Evolutionary conservation across 2,113 vertebrate species (phyloP).

Genomic region (Theristicus caerulescens): DNA sequence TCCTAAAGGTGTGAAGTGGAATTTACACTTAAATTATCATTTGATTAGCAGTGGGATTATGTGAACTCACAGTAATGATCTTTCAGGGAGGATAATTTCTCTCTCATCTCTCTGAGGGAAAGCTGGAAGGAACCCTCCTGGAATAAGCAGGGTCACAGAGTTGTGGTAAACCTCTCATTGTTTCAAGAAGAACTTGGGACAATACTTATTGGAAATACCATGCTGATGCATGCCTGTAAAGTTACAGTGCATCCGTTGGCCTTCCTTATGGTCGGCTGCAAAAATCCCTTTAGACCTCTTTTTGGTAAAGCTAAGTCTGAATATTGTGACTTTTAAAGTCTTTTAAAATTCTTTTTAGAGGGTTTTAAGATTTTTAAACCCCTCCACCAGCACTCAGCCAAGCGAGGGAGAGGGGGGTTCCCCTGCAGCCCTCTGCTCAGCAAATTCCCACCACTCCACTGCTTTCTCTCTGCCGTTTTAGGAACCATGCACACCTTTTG

Average conservation of each 20-base stretch:
- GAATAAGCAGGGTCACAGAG: neutral
- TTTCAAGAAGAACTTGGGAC: neutral
- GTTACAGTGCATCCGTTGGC: neutral
- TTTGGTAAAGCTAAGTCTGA: neutral
- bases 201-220: neutral
- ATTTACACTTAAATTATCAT: neutral
- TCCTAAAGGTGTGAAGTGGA: neutral
- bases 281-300: neutral
- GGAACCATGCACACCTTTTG: neutral
- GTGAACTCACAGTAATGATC: neutral
- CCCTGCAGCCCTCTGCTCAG: neutral
- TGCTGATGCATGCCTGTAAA: neutral
- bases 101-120: neutral
- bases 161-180: neutral
- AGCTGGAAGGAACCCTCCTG: neutral
- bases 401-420: neutral
- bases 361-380: neutral
- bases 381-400: neutral
- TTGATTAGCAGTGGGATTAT: slow-evolving; percentile 9
- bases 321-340: neutral
- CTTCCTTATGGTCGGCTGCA: neutral
- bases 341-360: neutral
- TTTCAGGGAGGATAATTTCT: neutral
- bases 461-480: neutral
- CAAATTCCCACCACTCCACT: neutral